Evolutionary conservation across 37 sponge, comb jelly and placozoan genomes (phyloP).

Genomic region (Dysidea cf. avara): DNA sequence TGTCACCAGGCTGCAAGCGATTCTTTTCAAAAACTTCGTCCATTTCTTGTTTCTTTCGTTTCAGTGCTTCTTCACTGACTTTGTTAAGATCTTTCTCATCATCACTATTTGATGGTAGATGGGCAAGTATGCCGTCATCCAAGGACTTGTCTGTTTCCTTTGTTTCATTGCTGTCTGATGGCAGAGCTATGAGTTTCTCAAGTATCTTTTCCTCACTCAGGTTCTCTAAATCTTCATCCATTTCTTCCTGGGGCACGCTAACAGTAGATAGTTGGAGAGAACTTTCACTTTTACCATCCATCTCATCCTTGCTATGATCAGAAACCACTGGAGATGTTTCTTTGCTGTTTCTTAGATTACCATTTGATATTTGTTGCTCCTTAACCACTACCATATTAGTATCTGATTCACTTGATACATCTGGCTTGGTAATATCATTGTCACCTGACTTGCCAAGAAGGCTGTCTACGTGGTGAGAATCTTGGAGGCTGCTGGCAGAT

Average conservation of each 20-base stretch:
- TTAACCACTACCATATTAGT: too few relatives aligned
- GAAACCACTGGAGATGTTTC: too few relatives aligned
- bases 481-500: too few relatives aligned
- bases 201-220: constrained; percentile 7
- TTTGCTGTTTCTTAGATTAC: too few relatives aligned
- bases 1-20: constrained; percentile 58
- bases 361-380: too few relatives aligned
- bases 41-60: constrained; percentile 58
- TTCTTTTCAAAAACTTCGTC: constrained; percentile 59
- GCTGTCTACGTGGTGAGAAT: too few relatives aligned
- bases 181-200: neutral
- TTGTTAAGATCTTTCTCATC: constrained; percentile 66
- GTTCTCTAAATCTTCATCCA: neutral
- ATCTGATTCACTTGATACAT: too few relatives aligned
- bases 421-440: too few relatives aligned
- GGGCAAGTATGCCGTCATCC: neutral
- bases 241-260: neutral
- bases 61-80: constrained; percentile 41
- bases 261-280: too few relatives aligned
- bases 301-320: too few relatives aligned
- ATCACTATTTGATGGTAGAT: neutral
- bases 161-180: neutral
- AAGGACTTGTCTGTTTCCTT: neutral
- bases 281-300: too few relatives aligned
- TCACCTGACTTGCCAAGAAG: too few relatives aligned